Base-by-base conservation (phyloP, 2,888 invertebrate genomes). In the Xestoiulus laeticollis region DNA sequence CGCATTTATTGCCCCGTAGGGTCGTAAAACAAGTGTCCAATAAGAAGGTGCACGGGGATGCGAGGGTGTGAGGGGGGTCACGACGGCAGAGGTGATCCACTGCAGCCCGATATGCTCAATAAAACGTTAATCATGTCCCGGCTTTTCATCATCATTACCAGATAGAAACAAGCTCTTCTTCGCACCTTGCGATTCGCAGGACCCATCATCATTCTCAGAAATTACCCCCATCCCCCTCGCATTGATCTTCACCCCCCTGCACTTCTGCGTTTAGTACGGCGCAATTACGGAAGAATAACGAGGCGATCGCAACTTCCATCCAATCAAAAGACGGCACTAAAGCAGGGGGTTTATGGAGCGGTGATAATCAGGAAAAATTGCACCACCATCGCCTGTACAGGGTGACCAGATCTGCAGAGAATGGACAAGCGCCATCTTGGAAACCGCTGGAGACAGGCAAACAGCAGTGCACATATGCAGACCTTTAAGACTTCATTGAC, bases 1-100 rank as follows among this genome's bases (percentile, higher is more conserved):
- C 22, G 68, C 68, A 68, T 68, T 68, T 68, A 68, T 68, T 22
- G 68, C 68, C 68, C 68, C 68, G 6, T 26, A 26, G 68, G 68
- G 22, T 68, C 68, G 68, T 68, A 68, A 68, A 68, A 68, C 68
- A 68, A 68, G 68, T 68, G 68, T 68, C 68, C 68, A 68, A 68
- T 26, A 26, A 68, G 68, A 26, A 22, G 68, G 26, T 22, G 68
- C n/a, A n/a, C n/a, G n/a, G n/a, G n/a, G n/a, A n/a, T n/a, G n/a
- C n/a, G n/a, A n/a, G n/a, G n/a, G n/a, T n/a, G n/a, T n/a, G n/a
- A n/a, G 68, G 68, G 68, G n/a, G 26, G 68, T 26, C 8, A 26
- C 1, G 19, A 3, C 59, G 19, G 19, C 59, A 19, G 19, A 59
- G 59, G 59, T 59, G 59, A 59, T 59, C 59, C 19, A n/a, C 5